These are phyloP conservation scores for Cryptoblepharus egeriae DNA, from an alignment of 2,797 vertebrate species.

Conservation along the genomic window DNA sequence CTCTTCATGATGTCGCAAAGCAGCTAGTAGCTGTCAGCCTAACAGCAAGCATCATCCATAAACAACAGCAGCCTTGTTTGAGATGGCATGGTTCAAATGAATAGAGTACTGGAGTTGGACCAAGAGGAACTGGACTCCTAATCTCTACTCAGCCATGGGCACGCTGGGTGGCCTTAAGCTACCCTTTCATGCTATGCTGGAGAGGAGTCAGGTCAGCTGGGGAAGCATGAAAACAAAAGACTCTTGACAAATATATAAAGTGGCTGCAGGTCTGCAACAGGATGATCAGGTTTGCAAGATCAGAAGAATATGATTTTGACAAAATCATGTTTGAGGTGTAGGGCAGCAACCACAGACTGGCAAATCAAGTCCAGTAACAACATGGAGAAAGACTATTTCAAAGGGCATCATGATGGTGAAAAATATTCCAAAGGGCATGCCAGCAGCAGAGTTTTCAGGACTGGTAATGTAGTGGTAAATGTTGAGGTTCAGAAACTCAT, in stretches of 20 bases:
- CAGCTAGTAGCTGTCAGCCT: constrained; percentile 8
- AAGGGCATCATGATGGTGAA: too few relatives aligned
- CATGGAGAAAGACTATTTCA: background rate
- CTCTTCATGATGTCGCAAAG: background rate
- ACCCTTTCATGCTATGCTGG: background rate
- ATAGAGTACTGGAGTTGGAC: background rate
- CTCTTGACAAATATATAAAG: background rate
- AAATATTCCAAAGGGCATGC: background rate
- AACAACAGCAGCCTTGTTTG: constrained; percentile 20
- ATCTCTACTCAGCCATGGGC: background rate
- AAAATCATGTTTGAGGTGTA: background rate
- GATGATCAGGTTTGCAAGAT: background rate
- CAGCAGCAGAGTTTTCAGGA: background rate
- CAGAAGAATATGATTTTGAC: background rate
- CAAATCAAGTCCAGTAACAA: too few relatives aligned
- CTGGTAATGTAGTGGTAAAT: too few relatives aligned
- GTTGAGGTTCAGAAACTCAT: too few relatives aligned
- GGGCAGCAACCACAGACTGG: too few relatives aligned
- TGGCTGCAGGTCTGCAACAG: background rate
- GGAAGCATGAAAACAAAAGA: background rate
- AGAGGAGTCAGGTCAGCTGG: background rate
- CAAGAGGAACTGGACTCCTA: constrained; percentile 5
- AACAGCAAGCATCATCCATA: constrained; percentile 6
- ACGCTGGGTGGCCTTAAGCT: constrained; percentile 1
- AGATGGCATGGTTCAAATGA: constrained; percentile 3